Percentiles rank a stretch among this genome's conserved stretches.
phyloP scores from a whole-genome alignment of 2,797 vertebrate species.

The Phataginus tetradactyla region DNA sequence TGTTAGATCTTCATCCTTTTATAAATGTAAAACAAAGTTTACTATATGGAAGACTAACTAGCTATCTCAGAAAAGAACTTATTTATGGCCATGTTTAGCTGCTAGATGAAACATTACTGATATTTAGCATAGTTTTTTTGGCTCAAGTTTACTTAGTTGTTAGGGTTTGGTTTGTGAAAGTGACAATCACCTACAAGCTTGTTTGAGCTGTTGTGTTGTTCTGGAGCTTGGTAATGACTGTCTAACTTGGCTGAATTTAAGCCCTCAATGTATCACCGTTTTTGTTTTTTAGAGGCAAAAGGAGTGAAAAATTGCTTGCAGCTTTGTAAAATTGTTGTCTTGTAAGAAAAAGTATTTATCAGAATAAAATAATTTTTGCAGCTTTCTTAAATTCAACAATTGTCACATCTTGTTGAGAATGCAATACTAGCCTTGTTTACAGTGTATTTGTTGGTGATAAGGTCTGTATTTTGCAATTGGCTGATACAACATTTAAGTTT shows the following conservation, averaged over 20 bases:
- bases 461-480: neutral
- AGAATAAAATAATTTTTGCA: neutral
- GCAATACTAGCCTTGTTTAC: neutral
- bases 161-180: neutral
- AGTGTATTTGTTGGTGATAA: neutral
- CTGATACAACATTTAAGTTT: neutral
- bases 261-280: neutral
- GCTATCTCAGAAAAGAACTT: neutral
- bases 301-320: neutral
- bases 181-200: neutral
- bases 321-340: neutral
- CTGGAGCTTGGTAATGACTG: neutral
- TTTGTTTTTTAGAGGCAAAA: neutral
- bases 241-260: neutral
- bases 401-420: neutral
- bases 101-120: neutral
- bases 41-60: neutral
- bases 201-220: neutral
- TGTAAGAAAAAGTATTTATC: neutral
- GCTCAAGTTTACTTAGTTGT: neutral
- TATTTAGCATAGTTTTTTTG: neutral
- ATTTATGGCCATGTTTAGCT: neutral
- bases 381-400: neutral
- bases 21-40: neutral
- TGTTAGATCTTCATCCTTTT: neutral